phyloP scores from a whole-genome alignment of 1,140 invertebrate genomes.

The Heliconius hewitsoni region DNA sequence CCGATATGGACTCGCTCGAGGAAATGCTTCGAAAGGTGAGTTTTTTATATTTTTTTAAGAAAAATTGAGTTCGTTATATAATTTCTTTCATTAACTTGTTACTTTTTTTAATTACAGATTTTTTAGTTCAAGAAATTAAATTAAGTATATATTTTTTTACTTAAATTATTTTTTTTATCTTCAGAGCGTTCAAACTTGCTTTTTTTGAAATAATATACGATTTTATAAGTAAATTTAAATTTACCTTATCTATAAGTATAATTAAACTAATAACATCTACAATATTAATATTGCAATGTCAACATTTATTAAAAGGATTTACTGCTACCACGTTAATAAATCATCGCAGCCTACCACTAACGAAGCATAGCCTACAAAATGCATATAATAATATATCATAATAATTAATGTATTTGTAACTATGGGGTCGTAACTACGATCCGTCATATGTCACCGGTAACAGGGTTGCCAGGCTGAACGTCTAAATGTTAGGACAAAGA shows the following conservation, averaged over 20 bases:
- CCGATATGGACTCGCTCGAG: slow-evolving; percentile 90
- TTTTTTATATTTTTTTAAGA: neutral
- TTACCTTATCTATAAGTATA: neutral
- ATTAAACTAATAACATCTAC: neutral
- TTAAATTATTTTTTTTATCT: no score
- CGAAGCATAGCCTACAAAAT: slow-evolving; percentile 32
- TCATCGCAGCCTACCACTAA: slow-evolving; percentile 26
- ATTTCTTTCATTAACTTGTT: no score
- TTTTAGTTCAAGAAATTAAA: no score
- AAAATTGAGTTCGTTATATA: no score
- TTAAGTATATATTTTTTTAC: no score
- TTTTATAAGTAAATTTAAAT: neutral
- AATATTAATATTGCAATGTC: slow-evolving; percentile 10
- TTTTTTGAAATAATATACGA: no score
- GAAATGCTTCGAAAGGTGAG: slow-evolving; percentile 91
- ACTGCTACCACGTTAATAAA: slow-evolving; percentile 25
- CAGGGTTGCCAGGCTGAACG: slow-evolving; percentile 6
- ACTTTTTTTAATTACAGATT: no score
- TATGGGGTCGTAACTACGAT: slow-evolving; percentile 33
- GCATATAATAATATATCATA: slow-evolving; percentile 41
- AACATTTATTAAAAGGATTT: slow-evolving; percentile 26
- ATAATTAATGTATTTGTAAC: slow-evolving; percentile 45
- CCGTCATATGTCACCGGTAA: slow-evolving; percentile 40
- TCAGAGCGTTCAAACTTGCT: no score
- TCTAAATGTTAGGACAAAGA: slow-evolving; percentile 1